Conservation (phyloP, 2,113 vertebrate genomes). For the Azemiops feae region DNA sequence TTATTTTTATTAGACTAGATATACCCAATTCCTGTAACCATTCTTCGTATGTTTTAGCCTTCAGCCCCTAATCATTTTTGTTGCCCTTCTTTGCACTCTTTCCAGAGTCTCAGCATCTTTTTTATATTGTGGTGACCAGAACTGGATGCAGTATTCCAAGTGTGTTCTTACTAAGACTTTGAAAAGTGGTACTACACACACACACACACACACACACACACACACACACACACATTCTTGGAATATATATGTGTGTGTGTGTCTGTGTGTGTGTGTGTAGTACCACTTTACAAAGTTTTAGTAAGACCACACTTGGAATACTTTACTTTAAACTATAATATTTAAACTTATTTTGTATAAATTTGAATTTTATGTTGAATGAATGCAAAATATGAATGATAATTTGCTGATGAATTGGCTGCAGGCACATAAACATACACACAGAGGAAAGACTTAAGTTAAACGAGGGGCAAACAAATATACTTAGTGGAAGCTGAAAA, state of each 20-base stretch:
- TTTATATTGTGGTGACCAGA: not conserved
- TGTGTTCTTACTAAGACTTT: not conserved
- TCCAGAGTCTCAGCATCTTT: not conserved
- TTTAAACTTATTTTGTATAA: not conserved
- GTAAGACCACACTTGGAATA: too few species aligned
- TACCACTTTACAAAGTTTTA: too few species aligned
- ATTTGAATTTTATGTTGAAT: not conserved
- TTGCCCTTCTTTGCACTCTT: not conserved
- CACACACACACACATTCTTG: too few species aligned
- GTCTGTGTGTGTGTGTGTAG: too few species aligned
- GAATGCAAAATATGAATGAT: constrained; percentile 43
- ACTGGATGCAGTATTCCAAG: not conserved
- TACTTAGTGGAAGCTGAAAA: constrained; percentile 42
- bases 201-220: too few species aligned
- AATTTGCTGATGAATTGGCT: constrained; percentile 38
- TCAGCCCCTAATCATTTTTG: not conserved
- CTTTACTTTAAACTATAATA: not conserved
- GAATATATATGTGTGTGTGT: too few species aligned
- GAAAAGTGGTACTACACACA: not conserved
- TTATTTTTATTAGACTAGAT: too few species aligned
- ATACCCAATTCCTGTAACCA: too few species aligned
- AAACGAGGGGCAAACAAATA: constrained; percentile 7
- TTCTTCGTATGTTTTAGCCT: too few species aligned
- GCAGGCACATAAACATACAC: not conserved
- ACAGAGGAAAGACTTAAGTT: constrained; percentile 34